phyloP scores from a whole-genome alignment of 2,797 vertebrate genomes.

The Silurus lanzhouensis region DNA sequence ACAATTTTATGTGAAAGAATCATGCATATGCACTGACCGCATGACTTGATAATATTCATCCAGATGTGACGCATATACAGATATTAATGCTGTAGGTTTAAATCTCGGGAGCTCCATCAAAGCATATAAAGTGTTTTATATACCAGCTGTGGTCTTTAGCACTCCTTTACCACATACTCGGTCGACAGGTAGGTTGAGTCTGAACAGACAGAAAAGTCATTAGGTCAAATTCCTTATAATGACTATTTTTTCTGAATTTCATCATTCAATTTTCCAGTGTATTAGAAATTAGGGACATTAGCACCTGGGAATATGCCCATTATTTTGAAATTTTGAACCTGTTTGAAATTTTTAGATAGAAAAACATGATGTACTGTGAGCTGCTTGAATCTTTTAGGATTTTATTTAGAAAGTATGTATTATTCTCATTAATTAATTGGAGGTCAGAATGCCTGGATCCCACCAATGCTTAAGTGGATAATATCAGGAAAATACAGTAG shows the following conservation, averaged over 20 bases:
- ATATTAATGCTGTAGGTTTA: conserved; percentile 28
- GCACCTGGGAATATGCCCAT: conserved; percentile 5
- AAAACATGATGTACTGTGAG: neutral
- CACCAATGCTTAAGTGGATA: neutral
- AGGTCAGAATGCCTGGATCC: neutral
- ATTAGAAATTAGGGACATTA: neutral
- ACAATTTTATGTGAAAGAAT: neutral
- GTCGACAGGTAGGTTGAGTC: conserved; percentile 11
- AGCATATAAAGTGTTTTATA: conserved; percentile 32
- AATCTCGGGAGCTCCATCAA: conserved; percentile 35
- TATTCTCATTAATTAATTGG: neutral
- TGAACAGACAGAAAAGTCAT: conserved; percentile 37
- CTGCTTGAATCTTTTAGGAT: neutral
- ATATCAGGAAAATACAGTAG: neutral
- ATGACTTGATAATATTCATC: conserved; percentile 20
- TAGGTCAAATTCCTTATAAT: conserved; percentile 22
- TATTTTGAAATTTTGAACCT: too few species aligned
- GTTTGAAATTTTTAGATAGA: neutral
- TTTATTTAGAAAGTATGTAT: neutral
- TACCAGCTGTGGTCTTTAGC: conserved; percentile 43
- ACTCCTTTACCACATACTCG: conserved; percentile 4
- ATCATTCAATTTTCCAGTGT: conserved; percentile 20
- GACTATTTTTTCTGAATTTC: conserved; percentile 21
- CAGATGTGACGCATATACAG: conserved; percentile 9
- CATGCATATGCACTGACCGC: conserved; percentile 16